These are phyloP conservation scores for Monomorium pharaonis DNA, from an alignment of 1,140 invertebrate genomes.

Conservation along the genomic window DNA sequence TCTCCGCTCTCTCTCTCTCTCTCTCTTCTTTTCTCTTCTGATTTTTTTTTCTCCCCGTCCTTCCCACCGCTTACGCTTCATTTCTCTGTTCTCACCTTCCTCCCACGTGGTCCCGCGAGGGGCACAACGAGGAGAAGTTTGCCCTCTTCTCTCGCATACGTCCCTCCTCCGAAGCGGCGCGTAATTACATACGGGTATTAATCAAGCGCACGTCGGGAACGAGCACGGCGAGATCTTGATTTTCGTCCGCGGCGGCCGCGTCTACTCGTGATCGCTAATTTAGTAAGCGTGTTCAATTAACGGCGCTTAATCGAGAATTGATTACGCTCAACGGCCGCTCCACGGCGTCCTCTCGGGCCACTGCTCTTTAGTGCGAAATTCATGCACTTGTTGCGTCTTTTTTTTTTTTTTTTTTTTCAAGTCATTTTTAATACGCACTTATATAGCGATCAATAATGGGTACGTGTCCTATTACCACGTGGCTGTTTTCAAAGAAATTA, in stretches of 20 bases:
- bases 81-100: constrained; percentile 41
- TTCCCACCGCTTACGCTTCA: neutral
- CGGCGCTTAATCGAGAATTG: neutral
- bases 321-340: neutral
- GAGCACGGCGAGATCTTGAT: constrained; percentile 70
- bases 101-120: constrained; percentile 25
- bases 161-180: constrained; percentile 56
- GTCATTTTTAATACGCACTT: neutral
- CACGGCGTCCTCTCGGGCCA: neutral
- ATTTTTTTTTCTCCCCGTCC: neutral
- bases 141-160: constrained; percentile 50
- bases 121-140: constrained; percentile 6
- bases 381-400: neutral
- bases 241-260: constrained; percentile 54
- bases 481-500: neutral
- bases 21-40: neutral
- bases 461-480: too few species aligned
- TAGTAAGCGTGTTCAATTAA: constrained; percentile 1
- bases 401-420: neutral
- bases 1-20: neutral
- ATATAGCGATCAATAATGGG: neutral
- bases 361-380: neutral
- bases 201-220: constrained; percentile 67
- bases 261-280: constrained; percentile 10
- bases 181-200: constrained; percentile 73